These are phyloP conservation scores for Alviniconcha marisindica DNA, from an alignment of 1,140 invertebrate genomes.

Conservation along the genomic window DNA sequence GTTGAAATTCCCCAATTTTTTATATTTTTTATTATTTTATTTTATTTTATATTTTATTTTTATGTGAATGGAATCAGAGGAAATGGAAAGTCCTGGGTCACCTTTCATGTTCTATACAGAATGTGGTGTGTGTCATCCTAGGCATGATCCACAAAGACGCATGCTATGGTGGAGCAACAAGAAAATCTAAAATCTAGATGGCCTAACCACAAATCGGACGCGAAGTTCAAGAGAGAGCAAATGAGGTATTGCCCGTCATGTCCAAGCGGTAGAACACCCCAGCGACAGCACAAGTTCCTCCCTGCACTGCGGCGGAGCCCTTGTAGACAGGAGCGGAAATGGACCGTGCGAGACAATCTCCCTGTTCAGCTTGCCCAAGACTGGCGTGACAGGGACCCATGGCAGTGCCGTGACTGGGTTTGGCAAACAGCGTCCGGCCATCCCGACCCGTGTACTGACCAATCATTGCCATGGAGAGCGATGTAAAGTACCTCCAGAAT, in stretches of 20 bases:
- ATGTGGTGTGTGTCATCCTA: neutral
- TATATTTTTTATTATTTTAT: too few relatives aligned
- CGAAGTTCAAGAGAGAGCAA: too few relatives aligned
- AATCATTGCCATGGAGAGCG: neutral
- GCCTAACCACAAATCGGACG: neutral
- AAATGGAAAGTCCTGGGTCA: too few relatives aligned
- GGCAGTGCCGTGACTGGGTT: neutral
- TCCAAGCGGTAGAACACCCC: too few relatives aligned
- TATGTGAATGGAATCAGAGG: too few relatives aligned
- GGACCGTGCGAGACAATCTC: neutral
- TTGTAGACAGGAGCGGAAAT: neutral
- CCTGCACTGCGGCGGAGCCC: neutral
- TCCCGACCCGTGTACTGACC: neutral
- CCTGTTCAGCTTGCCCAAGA: neutral
- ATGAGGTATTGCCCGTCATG: too few relatives aligned
- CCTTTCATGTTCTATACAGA: too few relatives aligned
- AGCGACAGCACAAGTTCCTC: neutral
- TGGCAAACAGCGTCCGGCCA: neutral
- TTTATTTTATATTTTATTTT: too few relatives aligned
- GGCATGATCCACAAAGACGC: neutral
- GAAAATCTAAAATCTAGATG: neutral
- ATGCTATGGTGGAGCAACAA: neutral
- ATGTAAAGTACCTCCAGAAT: neutral
- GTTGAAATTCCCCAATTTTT: too few relatives aligned
- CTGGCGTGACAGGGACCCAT: neutral